phyloP scores from a whole-genome alignment of 2,888 invertebrate genomes.

The Cerastis rubricosa region DNA sequence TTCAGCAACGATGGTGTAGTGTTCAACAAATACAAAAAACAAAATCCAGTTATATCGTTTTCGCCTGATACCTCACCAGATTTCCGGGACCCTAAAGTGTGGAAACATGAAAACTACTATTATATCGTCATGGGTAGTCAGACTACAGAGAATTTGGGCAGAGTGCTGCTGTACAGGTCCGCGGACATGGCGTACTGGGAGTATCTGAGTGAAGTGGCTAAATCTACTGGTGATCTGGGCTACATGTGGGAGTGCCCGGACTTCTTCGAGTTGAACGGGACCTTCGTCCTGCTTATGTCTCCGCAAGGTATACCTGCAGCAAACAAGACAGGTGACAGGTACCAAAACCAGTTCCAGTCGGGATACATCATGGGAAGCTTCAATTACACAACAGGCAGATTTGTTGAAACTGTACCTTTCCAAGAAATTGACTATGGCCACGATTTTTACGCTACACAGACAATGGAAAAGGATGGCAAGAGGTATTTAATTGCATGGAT shows the following conservation, averaged over 20 bases:
- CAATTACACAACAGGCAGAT: constrained; percentile 77
- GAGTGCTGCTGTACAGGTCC: constrained; percentile 84
- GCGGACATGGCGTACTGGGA: constrained; percentile 83
- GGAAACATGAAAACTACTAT: constrained; percentile 82
- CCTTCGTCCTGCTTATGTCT: constrained; percentile 84
- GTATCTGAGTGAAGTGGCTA: constrained; percentile 79
- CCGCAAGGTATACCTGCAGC: constrained; percentile 80
- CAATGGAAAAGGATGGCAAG: constrained; percentile 78
- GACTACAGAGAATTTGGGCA: constrained; percentile 77
- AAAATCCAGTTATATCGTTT: constrained; percentile 83
- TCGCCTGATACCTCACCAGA: constrained; percentile 81
- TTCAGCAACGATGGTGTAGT: constrained; percentile 82
- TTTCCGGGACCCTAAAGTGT: constrained; percentile 88
- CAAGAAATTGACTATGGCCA: constrained; percentile 87
- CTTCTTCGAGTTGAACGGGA: constrained; percentile 85
- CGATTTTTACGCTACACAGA: constrained; percentile 88
- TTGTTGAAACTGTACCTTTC: constrained; percentile 78
- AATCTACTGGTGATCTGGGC: constrained; percentile 79
- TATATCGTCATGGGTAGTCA: constrained; percentile 85
- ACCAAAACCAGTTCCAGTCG: constrained; percentile 81
- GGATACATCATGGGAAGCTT: constrained; percentile 87
- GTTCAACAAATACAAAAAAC: constrained; percentile 82
- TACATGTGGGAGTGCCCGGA: constrained; percentile 90
- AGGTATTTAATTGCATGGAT: constrained; percentile 86
- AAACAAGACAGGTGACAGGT: constrained; percentile 81